These are phyloP conservation scores for Rambutsinella grinnellia DNA, from an alignment of 2,888 invertebrate genomes.

Conservation along the genomic window DNA sequence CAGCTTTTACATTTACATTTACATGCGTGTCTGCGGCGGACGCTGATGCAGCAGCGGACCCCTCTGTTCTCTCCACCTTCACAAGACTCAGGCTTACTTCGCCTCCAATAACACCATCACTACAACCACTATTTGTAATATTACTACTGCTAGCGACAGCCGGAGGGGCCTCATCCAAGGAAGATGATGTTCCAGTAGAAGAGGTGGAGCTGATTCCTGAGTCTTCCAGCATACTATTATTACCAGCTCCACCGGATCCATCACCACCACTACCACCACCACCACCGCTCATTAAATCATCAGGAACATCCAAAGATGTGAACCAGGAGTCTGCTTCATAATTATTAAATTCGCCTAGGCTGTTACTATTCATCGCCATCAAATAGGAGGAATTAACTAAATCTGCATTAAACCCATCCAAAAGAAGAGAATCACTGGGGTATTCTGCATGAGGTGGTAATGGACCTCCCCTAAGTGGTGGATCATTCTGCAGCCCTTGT, in stretches of 20 bases:
- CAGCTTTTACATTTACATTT: slow-evolving; percentile 43
- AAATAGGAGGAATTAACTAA: slow-evolving; percentile 57
- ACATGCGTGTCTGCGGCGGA: slow-evolving; percentile 41
- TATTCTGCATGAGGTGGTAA: slow-evolving; percentile 42
- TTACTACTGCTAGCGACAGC: slow-evolving; percentile 16
- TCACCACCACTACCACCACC: background rate
- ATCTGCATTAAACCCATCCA: slow-evolving; percentile 61
- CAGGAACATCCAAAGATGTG: slow-evolving; percentile 51
- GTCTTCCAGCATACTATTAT: slow-evolving; percentile 17
- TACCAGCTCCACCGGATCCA: background rate
- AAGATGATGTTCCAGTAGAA: slow-evolving; percentile 21
- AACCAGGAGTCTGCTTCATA: slow-evolving; percentile 37
- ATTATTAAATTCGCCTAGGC: slow-evolving; percentile 31
- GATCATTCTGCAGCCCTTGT: slow-evolving; percentile 57
- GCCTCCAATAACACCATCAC: background rate
- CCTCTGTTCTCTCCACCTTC: slow-evolving; percentile 49
- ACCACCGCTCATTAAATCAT: slow-evolving; percentile 1
- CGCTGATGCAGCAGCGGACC: slow-evolving; percentile 19
- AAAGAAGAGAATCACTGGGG: slow-evolving; percentile 48
- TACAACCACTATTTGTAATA: background rate
- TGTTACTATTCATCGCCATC: slow-evolving; percentile 35
- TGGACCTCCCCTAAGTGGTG: slow-evolving; percentile 47
- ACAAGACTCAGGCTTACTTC: slow-evolving; percentile 30
- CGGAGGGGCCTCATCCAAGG: slow-evolving; percentile 15
- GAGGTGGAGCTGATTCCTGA: slow-evolving; percentile 24